Conservation (phyloP, 2,113 vertebrate species). For the Brachirus orientalis region DNA sequence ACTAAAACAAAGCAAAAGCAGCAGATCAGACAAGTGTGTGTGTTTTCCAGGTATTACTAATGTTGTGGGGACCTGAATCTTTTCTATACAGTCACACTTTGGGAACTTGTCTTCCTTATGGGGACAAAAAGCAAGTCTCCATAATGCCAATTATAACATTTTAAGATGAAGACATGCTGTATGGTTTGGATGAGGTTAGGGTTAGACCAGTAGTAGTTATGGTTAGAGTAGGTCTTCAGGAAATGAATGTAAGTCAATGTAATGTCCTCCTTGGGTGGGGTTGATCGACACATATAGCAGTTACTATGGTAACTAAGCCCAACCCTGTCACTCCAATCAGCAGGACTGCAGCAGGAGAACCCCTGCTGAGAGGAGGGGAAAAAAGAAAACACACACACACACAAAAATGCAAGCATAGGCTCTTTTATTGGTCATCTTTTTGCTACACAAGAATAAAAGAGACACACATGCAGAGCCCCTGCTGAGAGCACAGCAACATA, state of each 20-base stretch:
- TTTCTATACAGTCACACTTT: too few relatives aligned
- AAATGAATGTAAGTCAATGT: too few relatives aligned
- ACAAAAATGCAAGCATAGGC: conserved; percentile 13
- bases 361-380: conserved; percentile 74
- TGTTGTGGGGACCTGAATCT: too few relatives aligned
- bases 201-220: too few relatives aligned
- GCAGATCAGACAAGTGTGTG: conserved; percentile 10
- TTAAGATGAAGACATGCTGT: too few relatives aligned
- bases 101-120: too few relatives aligned
- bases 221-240: too few relatives aligned
- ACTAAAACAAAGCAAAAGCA: conserved; percentile 9
- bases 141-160: too few relatives aligned
- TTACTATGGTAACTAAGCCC: conserved; percentile 76
- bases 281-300: conserved; percentile 61
- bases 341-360: conserved; percentile 74
- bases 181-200: too few relatives aligned
- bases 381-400: conserved; percentile 17
- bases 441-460: conserved; percentile 8
- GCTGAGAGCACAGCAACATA: conserved; percentile 29
- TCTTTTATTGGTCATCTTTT: conserved; percentile 56
- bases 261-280: not conserved
- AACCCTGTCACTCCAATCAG: conserved; percentile 74
- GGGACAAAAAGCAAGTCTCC: too few relatives aligned
- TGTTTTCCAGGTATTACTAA: too few relatives aligned
- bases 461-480: conserved; percentile 27